phyloP scores from a whole-genome alignment of 2,797 vertebrate genomes.

The Alauda arvensis region DNA sequence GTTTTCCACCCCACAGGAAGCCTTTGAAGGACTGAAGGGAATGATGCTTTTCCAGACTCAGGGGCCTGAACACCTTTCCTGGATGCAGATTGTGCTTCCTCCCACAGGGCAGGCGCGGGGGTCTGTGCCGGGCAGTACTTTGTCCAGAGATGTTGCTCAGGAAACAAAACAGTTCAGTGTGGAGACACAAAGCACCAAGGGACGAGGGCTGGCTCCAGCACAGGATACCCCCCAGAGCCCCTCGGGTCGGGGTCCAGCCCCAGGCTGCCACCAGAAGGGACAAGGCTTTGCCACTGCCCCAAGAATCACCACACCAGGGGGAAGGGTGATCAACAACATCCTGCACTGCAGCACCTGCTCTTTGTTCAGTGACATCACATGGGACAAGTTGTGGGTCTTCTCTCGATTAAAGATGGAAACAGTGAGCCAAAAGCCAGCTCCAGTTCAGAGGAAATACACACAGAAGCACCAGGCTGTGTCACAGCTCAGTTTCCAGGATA shows the following conservation, averaged over 20 bases:
- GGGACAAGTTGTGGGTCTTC: neutral
- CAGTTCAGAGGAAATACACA: neutral
- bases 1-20: conserved; percentile 15
- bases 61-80: neutral
- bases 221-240: neutral
- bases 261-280: neutral
- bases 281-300: neutral
- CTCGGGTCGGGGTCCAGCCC: neutral
- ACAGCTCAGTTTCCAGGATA: neutral
- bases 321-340: neutral
- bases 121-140: rapidly evolving
- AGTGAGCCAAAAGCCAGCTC: neutral
- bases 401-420: neutral
- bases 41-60: neutral
- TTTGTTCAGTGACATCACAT: neutral
- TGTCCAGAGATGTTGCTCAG: neutral
- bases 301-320: neutral
- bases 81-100: neutral
- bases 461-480: neutral
- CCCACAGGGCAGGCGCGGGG: neutral
- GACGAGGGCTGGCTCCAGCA: neutral
- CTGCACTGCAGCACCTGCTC: neutral
- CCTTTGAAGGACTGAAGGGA: neutral
- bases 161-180: neutral
- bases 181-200: neutral